Evolutionary conservation across 2,113 vertebrate genomes (phyloP), one percentile per base, ranked within the genome.

Genomic region (Mormyrus lacerda): DNA sequence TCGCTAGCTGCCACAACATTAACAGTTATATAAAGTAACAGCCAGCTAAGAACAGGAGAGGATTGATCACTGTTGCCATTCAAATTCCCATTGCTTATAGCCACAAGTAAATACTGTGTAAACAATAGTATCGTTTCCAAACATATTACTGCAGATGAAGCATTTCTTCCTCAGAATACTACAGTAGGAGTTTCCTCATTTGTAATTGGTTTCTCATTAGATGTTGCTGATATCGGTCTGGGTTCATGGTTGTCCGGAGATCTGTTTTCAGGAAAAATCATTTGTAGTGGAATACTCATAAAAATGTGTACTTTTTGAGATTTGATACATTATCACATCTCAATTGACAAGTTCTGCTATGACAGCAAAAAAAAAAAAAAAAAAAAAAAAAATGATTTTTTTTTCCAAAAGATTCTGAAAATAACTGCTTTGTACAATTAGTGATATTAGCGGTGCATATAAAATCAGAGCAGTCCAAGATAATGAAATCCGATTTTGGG

Each of bases 401-500:
- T 51, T 35, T 13, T 11, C 8, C 35, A 47, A 84, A 42, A 84
- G 85, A 48, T 86, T 51, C 85, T 45, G n/a, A 51, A 86, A 86
- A 86, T 86, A 53, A 17, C 85, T 86, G 45, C 85, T 86, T 50
- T 53, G 10, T 53, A 86, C 85, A 53, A 51, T 86, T 86, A 86
- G 85, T 19, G 27, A 48, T 45, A 51, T 86, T 48, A 86, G 44
- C 24, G 5, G 44, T 31, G 85, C n/a, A 51, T 50, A 19, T n/a
- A 86, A 86, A 86, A 86, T 13, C 85, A 17, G 85, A 86, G 48
- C 85, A 48, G 48, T 51, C n/a, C 27, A 86, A 53, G 48, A 51
- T 86, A 86, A 86, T 86, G 85, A 86, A 86, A 86, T 86, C 48
- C 44, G 85, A 86, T 86, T 86, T 86, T 53, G 85, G 85, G 48